Evolutionary conservation across 2,888 invertebrate species (phyloP).

Genomic region (Belgica antarctica): DNA sequence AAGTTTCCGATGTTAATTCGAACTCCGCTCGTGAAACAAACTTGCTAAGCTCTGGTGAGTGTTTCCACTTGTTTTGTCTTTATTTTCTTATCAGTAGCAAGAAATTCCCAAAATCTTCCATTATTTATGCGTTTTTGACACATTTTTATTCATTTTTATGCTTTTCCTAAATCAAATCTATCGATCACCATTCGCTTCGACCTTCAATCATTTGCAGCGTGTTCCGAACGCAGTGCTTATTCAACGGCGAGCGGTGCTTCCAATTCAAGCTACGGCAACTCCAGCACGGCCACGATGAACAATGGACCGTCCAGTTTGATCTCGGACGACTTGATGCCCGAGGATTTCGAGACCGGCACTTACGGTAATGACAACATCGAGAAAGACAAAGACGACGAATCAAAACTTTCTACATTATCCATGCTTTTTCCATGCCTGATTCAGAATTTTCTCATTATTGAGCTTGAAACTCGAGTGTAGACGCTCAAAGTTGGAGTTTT

Average conservation of each 20-base stretch:
- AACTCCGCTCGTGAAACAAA: conserved; percentile 57
- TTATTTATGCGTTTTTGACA: conserved; percentile 10
- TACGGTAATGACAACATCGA: conserved; percentile 36
- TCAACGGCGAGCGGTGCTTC: conserved; percentile 50
- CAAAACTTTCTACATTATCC: no score
- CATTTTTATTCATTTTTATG: conserved; percentile 20
- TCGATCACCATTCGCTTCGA: neutral
- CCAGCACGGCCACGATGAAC: conserved; percentile 49
- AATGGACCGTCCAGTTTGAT: conserved; percentile 57
- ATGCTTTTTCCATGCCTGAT: no score
- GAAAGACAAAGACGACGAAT: no score
- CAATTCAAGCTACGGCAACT: conserved; percentile 53
- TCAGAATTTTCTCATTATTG: no score
- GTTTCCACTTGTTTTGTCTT: neutral
- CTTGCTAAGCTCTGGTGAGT: conserved; percentile 72
- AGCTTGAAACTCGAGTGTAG: no score
- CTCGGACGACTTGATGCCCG: conserved; percentile 54
- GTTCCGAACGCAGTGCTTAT: conserved; percentile 55
- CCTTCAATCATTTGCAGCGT: no score
- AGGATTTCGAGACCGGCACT: conserved; percentile 50
- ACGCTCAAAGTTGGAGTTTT: no score
- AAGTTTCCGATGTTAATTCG: conserved; percentile 59
- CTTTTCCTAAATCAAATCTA: neutral
- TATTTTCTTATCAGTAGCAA: neutral
- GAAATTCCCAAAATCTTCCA: neutral